These are phyloP conservation scores for Astatoreochromis straeleni DNA, from an alignment of 2,113 vertebrate species.

Conservation along the genomic window DNA sequence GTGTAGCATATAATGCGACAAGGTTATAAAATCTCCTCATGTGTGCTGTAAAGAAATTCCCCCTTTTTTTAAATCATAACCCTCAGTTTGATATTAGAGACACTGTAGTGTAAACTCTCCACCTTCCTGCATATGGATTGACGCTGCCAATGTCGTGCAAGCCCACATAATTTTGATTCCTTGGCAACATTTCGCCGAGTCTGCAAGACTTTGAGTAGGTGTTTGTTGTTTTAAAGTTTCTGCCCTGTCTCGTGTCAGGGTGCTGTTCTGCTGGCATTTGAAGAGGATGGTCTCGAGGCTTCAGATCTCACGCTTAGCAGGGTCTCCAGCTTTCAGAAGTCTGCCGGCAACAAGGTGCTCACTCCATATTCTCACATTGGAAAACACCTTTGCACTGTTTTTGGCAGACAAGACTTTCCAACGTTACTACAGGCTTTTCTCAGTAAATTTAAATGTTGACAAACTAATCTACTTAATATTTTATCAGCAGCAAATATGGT, in stretches of 20 bases:
- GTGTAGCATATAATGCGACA: neutral
- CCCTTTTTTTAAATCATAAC: fast-evolving
- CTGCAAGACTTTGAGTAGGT: neutral
- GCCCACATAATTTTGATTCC: neutral
- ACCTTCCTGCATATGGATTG: neutral
- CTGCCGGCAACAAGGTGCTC: slow-evolving; percentile 80
- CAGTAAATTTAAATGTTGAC: neutral
- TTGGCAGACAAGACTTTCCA: neutral
- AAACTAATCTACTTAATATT: neutral
- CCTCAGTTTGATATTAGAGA: neutral
- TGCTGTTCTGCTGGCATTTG: slow-evolving; percentile 73
- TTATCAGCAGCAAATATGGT: neutral
- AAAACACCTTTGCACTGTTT: neutral
- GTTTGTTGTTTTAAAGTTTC: neutral
- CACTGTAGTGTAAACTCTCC: neutral
- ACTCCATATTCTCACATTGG: neutral
- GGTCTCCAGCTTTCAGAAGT: slow-evolving; percentile 74
- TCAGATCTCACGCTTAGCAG: slow-evolving; percentile 76
- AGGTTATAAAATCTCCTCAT: neutral
- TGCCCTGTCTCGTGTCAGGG: slow-evolving; percentile 64
- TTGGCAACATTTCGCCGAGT: neutral
- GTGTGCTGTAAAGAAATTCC: fast-evolving
- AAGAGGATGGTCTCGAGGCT: slow-evolving; percentile 74
- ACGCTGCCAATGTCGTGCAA: neutral
- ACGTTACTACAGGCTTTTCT: neutral